Conservation (phyloP, 1,140 invertebrate species). For the Hirudo medicinalis region DNA sequence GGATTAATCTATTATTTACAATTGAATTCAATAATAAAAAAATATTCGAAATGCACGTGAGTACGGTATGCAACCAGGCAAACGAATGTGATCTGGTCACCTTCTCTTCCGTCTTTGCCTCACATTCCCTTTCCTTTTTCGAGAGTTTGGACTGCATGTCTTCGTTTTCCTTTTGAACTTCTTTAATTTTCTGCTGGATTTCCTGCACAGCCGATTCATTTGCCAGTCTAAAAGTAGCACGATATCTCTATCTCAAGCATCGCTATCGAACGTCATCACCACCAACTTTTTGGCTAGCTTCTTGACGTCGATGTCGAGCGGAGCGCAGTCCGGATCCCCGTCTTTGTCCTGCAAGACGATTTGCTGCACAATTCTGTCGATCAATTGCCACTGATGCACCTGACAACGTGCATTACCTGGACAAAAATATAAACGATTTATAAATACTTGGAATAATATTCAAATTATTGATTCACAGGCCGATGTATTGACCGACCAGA, state of each 20-base stretch:
- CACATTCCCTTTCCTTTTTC: conserved; percentile 83
- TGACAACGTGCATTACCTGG: background rate
- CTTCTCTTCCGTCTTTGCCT: conserved; percentile 51
- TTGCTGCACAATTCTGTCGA: conserved; percentile 90
- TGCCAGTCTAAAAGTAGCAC: conserved; percentile 49
- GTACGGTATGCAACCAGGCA: background rate
- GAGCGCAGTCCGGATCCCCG: conserved; percentile 65
- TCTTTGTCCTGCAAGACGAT: conserved; percentile 69
- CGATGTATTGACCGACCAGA: conserved; percentile 61
- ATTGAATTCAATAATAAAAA: no score
- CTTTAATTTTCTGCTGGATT: conserved; percentile 69
- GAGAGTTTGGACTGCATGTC: conserved; percentile 69
- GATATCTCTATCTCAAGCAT: background rate
- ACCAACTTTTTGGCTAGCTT: conserved; percentile 69
- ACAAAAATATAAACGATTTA: background rate
- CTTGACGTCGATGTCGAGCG: conserved; percentile 76
- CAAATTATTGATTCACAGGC: no score
- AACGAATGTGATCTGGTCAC: conserved; percentile 8
- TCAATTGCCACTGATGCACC: conserved; percentile 60
- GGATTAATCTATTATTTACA: no score
- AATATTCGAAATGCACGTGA: no score
- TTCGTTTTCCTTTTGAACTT: conserved; percentile 72
- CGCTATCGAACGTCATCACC: background rate
- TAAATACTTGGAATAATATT: no score
- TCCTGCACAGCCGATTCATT: conserved; percentile 84